A percentile compares a stretch with the other conserved stretches of the same genome.
Conservation (phyloP, 2,888 invertebrate genomes). For the Orchesellides sinensis region DNA sequence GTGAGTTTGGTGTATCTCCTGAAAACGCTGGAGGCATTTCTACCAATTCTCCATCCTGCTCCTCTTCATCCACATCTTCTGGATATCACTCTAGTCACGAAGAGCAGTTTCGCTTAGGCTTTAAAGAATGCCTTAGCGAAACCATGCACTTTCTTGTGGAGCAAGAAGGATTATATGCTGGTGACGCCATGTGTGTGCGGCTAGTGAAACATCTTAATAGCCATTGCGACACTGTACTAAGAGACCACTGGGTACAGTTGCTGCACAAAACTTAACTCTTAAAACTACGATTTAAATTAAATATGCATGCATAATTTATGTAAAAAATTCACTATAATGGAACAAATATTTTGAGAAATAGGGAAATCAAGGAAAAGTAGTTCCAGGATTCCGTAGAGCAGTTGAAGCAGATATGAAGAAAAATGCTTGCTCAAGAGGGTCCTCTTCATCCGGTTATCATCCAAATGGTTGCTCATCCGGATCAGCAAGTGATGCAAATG, state of each 20-base stretch:
- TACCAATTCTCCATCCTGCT: slow-evolving; percentile 31
- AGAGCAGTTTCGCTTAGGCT: slow-evolving; percentile 87
- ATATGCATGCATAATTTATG: no score
- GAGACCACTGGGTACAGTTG: slow-evolving; percentile 55
- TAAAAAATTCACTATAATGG: not conserved
- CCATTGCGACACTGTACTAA: slow-evolving; percentile 83
- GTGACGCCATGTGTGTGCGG: slow-evolving; percentile 89
- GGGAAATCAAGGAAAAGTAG: slow-evolving; percentile 68
- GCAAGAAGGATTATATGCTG: slow-evolving; percentile 83
- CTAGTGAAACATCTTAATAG: slow-evolving; percentile 89
- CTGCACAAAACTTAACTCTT: not conserved
- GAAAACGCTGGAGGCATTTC: slow-evolving; percentile 8
- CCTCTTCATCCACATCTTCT: slow-evolving; percentile 65
- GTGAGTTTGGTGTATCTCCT: slow-evolving; percentile 68
- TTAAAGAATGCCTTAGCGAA: slow-evolving; percentile 93
- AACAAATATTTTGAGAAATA: slow-evolving; percentile 4
- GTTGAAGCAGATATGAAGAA: slow-evolving; percentile 43
- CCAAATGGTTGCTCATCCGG: slow-evolving; percentile 71
- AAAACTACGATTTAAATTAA: not conserved
- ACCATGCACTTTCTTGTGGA: slow-evolving; percentile 93
- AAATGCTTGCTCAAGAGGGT: slow-evolving; percentile 28
- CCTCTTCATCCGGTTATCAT: slow-evolving; percentile 70
- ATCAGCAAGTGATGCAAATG: slow-evolving; percentile 72
- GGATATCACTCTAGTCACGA: slow-evolving; percentile 75
- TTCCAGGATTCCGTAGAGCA: slow-evolving; percentile 60